Conservation (phyloP, 2,888 invertebrate genomes). For the Onthophagus sagittarius region DNA sequence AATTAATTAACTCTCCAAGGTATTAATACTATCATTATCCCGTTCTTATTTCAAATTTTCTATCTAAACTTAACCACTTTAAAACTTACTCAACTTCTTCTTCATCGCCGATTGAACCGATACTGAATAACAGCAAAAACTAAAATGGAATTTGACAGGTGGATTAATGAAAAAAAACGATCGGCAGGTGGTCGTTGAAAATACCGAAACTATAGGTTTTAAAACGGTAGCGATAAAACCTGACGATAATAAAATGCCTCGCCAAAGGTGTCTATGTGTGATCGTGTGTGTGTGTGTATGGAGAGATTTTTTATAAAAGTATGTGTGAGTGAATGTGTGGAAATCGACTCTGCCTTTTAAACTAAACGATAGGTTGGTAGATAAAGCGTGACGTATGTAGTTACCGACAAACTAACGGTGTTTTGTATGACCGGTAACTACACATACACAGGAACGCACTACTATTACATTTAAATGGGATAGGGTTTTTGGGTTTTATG, state of each 20-base stretch:
- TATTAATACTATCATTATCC: not conserved
- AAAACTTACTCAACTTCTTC: no score
- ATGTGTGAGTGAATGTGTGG: not conserved
- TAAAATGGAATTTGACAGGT: not conserved
- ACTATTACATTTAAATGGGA: not conserved
- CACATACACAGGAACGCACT: not conserved
- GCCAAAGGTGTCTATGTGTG: not conserved
- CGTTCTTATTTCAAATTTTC: not conserved
- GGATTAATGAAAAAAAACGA: not conserved
- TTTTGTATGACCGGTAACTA: not conserved
- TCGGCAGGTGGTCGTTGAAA: not conserved
- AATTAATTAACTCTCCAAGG: not conserved
- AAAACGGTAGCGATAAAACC: not conserved
- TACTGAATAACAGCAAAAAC: not conserved
- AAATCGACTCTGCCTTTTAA: not conserved
- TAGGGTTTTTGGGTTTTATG: not conserved
- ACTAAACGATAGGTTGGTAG: not conserved
- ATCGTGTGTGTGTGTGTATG: not conserved
- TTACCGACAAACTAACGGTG: not conserved
- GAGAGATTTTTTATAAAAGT: not conserved
- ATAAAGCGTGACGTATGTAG: not conserved
- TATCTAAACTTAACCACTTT: no score
- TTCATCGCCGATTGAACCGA: no score
- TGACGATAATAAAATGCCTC: not conserved
- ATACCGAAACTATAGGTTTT: not conserved